phyloP scores from a whole-genome alignment of 1,140 invertebrate genomes.

The Drosophila tani region DNA sequence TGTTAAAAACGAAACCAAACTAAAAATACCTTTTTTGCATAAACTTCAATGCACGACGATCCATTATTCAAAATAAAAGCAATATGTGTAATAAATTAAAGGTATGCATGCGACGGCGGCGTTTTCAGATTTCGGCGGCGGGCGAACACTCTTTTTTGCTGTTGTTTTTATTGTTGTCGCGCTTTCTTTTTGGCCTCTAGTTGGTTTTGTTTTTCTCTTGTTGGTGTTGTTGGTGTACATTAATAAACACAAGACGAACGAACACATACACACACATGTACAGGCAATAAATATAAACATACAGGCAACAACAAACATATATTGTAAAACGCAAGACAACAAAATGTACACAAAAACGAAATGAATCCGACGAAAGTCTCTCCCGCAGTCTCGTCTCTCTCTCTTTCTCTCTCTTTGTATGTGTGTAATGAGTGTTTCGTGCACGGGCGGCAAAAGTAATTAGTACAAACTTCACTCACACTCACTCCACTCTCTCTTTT shows the following conservation, averaged over 20 bases:
- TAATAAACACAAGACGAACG: slow-evolving; percentile 63
- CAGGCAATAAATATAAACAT: slow-evolving; percentile 64
- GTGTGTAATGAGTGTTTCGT: slow-evolving; percentile 68
- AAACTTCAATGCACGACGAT: slow-evolving; percentile 85
- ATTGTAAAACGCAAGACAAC: slow-evolving; percentile 66
- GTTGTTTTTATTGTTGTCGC: slow-evolving; percentile 69
- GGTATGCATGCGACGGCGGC: slow-evolving; percentile 77
- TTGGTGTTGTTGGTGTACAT: slow-evolving; percentile 46
- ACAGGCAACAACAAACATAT: slow-evolving; percentile 61
- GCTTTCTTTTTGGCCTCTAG: slow-evolving; percentile 40
- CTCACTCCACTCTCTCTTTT: slow-evolving; percentile 43
- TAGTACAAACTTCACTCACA: slow-evolving; percentile 68
- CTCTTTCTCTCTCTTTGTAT: slow-evolving; percentile 26
- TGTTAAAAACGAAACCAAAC: slow-evolving; percentile 48
- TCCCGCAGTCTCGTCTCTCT: slow-evolving; percentile 38
- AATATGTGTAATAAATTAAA: slow-evolving; percentile 82
- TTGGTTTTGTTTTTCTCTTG: slow-evolving; percentile 26
- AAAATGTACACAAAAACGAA: slow-evolving; percentile 69
- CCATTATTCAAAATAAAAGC: slow-evolving; percentile 85
- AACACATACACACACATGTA: slow-evolving; percentile 47
- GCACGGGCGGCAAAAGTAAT: slow-evolving; percentile 65
- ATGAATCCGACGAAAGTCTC: slow-evolving; percentile 43
- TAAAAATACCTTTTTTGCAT: slow-evolving; percentile 84
- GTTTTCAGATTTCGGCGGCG: slow-evolving; percentile 45
- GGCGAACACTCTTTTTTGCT: slow-evolving; percentile 49